Evolutionary conservation across 1,140 invertebrate genomes (phyloP).

Genomic region (Rhysida immarginata): DNA sequence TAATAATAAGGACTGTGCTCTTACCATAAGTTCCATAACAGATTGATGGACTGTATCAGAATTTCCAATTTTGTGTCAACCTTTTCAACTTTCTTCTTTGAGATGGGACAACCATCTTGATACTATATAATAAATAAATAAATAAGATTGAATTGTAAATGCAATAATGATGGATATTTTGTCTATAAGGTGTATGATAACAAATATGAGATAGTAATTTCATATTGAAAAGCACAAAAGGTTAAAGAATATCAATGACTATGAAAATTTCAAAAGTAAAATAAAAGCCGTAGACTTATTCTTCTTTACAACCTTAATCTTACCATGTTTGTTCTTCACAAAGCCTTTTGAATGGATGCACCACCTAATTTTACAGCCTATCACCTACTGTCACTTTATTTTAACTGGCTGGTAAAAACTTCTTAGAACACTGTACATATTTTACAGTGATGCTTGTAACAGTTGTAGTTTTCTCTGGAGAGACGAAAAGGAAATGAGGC

Average conservation of each 20-base stretch:
- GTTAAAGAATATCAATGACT: background rate
- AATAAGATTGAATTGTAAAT: background rate
- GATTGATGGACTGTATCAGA: background rate
- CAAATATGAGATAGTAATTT: background rate
- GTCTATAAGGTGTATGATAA: background rate
- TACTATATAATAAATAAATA: background rate
- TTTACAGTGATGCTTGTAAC: no score
- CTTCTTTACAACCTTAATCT: no score
- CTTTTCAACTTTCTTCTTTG: background rate
- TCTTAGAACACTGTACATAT: no score
- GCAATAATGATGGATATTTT: no score
- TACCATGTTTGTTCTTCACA: no score
- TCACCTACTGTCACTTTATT: no score
- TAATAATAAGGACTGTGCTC: no score
- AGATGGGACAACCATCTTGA: background rate
- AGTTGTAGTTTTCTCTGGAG: no score
- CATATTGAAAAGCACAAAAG: background rate
- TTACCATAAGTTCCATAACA: conserved; percentile 8
- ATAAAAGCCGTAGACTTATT: background rate
- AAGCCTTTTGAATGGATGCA: no score
- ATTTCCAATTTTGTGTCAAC: conserved; percentile 5
- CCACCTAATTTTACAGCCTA: no score
- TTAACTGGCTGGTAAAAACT: no score
- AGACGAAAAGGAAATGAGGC: no score
- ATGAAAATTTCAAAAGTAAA: background rate